Base-by-base conservation (phyloP, 2,113 vertebrate genomes). In the Phainopepla nitens region DNA sequence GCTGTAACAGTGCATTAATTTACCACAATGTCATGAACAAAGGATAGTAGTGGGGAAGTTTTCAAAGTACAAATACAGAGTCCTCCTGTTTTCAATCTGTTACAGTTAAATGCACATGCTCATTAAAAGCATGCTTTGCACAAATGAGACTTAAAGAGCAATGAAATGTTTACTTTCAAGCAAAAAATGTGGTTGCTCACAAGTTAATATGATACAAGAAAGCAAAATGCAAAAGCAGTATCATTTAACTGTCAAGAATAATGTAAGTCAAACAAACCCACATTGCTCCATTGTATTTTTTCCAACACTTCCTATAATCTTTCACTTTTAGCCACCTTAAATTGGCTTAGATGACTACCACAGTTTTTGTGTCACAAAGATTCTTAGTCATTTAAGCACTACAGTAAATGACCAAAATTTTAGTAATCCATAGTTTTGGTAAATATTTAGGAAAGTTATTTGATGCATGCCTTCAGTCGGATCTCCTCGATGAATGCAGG, bases 51-150 rank as follows among this genome's bases (percentile, higher is more conserved):
- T 28, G 78, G 92, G 92, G 88, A 95, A 92, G 71, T 51, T 89
- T 97, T 93, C 92, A 96, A 93, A 93, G 84, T 53, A 89, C 44
- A 44, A 49, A 6, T 80, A 89, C 29, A 88, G 68, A 95, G 60
- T 35, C 76, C 68, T 93, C 72, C 94, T 93, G 90, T 86, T 91
- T 97, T 94, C 94, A 93, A 69, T 95, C 83, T 86, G 81, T 87
- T 82, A 69, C 82, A 95, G 89, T 70, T 45, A 95, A 80, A 89
- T 24, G 29, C 4, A 2, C 1, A 3, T 45, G 66, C 79, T 93
- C 88, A 70, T 92, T 94, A 94, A 62, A 93, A 87, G 42, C 62
- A 53, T 44, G 61, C 29, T 89, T 94, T 69, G 60, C 64, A 89
- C 84, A 95, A 94, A 82, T 13, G 81, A 28, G 42, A 41, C 62